phyloP scores from a whole-genome alignment of 2,888 invertebrate genomes.

The Nysson spinosus region DNA sequence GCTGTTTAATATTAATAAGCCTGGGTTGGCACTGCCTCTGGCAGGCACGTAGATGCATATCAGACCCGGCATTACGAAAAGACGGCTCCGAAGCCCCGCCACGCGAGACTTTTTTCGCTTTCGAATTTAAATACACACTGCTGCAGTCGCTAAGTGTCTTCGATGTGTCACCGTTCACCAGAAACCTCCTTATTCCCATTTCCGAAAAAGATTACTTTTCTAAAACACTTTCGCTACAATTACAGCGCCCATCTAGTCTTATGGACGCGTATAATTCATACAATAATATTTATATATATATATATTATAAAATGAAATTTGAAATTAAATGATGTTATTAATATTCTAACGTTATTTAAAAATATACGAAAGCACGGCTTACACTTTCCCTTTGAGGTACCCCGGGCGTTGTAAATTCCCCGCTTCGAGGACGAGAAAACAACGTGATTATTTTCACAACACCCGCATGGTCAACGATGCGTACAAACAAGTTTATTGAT shows the following conservation, averaged over 20 bases:
- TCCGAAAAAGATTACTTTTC: background rate
- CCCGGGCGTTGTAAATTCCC: no score
- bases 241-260: no score
- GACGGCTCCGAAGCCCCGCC: slow-evolving; percentile 49
- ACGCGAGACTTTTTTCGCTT: slow-evolving; percentile 43
- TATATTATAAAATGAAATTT: no score
- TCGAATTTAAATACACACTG: slow-evolving; percentile 47
- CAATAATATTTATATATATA: no score
- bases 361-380: no score
- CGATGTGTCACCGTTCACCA: slow-evolving; percentile 25
- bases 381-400: no score
- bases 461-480: slow-evolving; percentile 46
- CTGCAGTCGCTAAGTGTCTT: slow-evolving; percentile 6
- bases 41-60: slow-evolving; percentile 77
- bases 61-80: slow-evolving; percentile 72
- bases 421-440: slow-evolving; percentile 25
- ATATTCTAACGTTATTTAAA: no score
- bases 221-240: no score
- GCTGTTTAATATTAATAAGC: slow-evolving; percentile 76
- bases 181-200: background rate
- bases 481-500: slow-evolving; percentile 44
- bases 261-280: no score
- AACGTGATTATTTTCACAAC: slow-evolving; percentile 48
- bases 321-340: no score
- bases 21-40: slow-evolving; percentile 67